Conservation (phyloP, 2,797 vertebrate species). For the Zenarchopterus dispar region DNA sequence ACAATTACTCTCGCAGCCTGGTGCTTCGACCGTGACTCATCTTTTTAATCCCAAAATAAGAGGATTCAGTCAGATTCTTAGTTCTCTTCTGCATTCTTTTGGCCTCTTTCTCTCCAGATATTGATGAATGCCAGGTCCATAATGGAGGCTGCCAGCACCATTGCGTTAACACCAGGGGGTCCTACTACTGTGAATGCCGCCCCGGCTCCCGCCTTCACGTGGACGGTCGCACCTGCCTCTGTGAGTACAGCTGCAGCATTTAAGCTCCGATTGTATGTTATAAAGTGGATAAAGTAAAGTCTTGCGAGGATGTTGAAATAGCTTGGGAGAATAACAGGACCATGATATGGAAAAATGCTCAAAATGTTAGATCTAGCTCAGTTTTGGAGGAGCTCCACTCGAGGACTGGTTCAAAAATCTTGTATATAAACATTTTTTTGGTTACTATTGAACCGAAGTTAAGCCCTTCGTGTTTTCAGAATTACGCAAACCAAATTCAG, state of each 20-base stretch:
- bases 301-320: neutral
- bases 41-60: constrained; percentile 51
- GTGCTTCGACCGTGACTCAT: constrained; percentile 41
- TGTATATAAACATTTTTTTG: neutral
- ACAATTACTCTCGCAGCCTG: constrained; percentile 37
- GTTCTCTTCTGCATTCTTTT: constrained; percentile 45
- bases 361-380: constrained; percentile 7
- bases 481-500: constrained; percentile 33
- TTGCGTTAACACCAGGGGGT: constrained; percentile 92
- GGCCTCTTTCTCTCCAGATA: constrained; percentile 78
- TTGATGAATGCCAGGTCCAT: constrained; percentile 92
- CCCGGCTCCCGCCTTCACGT: constrained; percentile 88
- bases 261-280: neutral
- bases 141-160: constrained; percentile 96
- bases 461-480: constrained; percentile 22
- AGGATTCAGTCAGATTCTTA: constrained; percentile 63
- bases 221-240: constrained; percentile 91
- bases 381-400: constrained; percentile 7
- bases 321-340: neutral
- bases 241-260: constrained; percentile 76
- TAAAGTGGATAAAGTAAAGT: no score
- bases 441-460: constrained; percentile 27
- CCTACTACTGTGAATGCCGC: constrained; percentile 90
- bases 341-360: neutral
- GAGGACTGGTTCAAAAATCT: constrained; percentile 5